Conservation (phyloP, 2,113 vertebrate genomes). For the Ciconia stormi region DNA sequence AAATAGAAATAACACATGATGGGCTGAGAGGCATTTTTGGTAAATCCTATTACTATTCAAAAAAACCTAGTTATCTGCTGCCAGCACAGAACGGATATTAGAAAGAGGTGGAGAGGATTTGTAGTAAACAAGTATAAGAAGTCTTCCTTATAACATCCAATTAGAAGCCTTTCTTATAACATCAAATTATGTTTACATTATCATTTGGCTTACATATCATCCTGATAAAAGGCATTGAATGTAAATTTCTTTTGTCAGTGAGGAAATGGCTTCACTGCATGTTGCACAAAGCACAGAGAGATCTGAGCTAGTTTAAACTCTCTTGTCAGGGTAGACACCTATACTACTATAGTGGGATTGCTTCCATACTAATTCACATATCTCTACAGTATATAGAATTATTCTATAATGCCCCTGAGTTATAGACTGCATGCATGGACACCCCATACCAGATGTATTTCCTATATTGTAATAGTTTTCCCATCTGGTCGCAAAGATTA, state of each 20-base stretch:
- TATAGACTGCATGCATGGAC: background rate
- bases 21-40: background rate
- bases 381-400: background rate
- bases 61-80: background rate
- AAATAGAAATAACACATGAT: background rate
- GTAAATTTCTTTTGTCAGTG: background rate
- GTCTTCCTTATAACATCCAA: background rate
- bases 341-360: background rate
- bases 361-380: background rate
- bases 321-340: background rate
- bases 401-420: background rate
- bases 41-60: background rate
- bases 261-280: background rate
- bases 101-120: background rate
- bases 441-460: background rate
- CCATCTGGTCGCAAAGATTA: background rate
- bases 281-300: background rate
- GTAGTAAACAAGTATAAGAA: background rate
- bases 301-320: background rate
- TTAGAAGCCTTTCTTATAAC: background rate
- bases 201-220: background rate
- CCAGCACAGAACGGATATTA: background rate
- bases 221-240: background rate
- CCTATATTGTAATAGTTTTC: background rate
- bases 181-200: background rate